phyloP scores from a whole-genome alignment of 1,140 invertebrate genomes.

The Zaprionus nigranus region DNA sequence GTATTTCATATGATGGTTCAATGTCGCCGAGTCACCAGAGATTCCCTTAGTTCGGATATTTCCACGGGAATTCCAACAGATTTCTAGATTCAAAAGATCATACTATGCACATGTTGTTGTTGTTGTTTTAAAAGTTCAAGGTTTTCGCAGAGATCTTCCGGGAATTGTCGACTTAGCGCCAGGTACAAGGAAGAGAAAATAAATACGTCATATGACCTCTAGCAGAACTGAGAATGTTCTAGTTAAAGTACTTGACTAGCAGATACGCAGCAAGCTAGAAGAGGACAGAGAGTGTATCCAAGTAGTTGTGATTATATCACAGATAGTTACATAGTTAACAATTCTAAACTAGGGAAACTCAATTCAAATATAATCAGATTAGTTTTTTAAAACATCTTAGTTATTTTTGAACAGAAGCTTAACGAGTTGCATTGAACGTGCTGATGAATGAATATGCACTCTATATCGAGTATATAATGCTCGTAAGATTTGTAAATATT shows the following conservation, averaged over 20 bases:
- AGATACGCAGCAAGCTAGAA: not conserved
- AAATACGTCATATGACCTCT: constrained; percentile 2
- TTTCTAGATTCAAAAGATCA: not conserved
- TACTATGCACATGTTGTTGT: not conserved
- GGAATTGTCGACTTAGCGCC: not conserved
- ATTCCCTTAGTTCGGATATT: not conserved
- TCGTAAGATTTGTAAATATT: not conserved
- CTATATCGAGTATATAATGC: not conserved
- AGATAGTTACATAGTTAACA: not conserved
- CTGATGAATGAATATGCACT: not conserved
- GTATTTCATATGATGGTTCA: constrained; percentile 1
- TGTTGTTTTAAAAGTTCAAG: not conserved
- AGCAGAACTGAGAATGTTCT: not conserved
- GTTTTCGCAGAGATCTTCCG: not conserved
- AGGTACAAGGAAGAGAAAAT: not conserved
- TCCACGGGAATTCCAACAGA: not conserved
- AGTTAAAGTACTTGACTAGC: not conserved
- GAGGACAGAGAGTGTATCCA: not conserved
- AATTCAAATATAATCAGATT: not conserved
- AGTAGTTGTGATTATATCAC: not conserved
- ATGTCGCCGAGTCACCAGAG: not conserved
- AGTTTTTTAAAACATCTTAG: not conserved
- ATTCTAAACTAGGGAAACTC: not conserved
- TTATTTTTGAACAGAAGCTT: not conserved
- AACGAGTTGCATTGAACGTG: not conserved